Evolutionary conservation across 1,140 invertebrate species (phyloP).

Genomic region (Euwallacea fornicatus): DNA sequence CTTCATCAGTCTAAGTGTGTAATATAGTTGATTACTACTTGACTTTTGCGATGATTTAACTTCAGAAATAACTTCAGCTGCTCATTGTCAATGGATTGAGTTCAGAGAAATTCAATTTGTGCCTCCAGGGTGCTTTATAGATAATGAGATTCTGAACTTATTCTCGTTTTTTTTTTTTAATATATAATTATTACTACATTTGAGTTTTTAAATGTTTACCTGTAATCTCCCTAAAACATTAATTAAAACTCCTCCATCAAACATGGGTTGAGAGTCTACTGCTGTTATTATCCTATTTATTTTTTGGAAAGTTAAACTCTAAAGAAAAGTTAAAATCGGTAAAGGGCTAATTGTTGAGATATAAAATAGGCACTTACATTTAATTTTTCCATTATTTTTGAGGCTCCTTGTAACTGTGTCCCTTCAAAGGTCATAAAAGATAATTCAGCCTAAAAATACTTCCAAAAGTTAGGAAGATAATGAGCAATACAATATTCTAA

Average conservation of each 20-base stretch:
- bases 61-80: too few species aligned
- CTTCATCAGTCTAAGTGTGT: slow-evolving; percentile 77
- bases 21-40: slow-evolving; percentile 6
- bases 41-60: not conserved
- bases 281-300: slow-evolving; percentile 88
- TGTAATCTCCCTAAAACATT: slow-evolving; percentile 91
- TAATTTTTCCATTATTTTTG: slow-evolving; percentile 93
- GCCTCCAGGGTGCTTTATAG: too few species aligned
- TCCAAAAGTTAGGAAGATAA: too few species aligned
- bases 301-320: slow-evolving; percentile 89
- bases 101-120: too few species aligned
- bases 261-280: slow-evolving; percentile 94
- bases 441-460: slow-evolving; percentile 44
- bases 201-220: slow-evolving; percentile 60
- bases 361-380: slow-evolving; percentile 65
- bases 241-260: slow-evolving; percentile 91
- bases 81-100: too few species aligned
- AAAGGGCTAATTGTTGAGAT: too few species aligned
- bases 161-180: not conserved
- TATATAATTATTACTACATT: not conserved
- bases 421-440: slow-evolving; percentile 97
- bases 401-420: slow-evolving; percentile 83
- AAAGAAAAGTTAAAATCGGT: slow-evolving; percentile 46
- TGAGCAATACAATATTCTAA: too few species aligned
- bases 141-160: not conserved